These are phyloP conservation scores for Iphiclides podalirius DNA, from an alignment of 2,888 invertebrate species.

Conservation along the genomic window DNA sequence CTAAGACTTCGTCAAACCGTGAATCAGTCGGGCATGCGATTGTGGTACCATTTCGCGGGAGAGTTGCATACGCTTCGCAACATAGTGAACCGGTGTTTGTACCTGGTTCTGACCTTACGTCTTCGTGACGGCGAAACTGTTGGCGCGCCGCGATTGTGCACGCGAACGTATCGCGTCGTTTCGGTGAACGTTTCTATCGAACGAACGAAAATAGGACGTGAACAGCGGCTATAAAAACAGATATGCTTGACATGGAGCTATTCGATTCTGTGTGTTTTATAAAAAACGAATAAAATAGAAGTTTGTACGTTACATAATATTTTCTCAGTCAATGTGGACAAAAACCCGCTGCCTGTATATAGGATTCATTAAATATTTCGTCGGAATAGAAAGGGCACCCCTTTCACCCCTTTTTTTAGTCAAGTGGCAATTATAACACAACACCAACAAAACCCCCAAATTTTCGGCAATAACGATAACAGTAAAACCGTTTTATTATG, in stretches of 20 bases:
- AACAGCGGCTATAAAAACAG: conserved; percentile 27
- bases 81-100: conserved; percentile 51
- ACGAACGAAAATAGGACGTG: conserved; percentile 28
- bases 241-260: conserved; percentile 21
- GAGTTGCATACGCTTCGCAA: conserved; percentile 32
- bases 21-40: conserved; percentile 24
- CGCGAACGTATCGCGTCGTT: conserved; percentile 56
- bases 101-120: conserved; percentile 56
- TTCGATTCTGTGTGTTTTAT: conserved; percentile 42
- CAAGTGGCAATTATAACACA: conserved; percentile 52
- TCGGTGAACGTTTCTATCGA: conserved; percentile 53
- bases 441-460: conserved; percentile 46
- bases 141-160: conserved; percentile 46
- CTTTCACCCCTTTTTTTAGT: no score
- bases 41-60: no score
- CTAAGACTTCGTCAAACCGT: conserved; percentile 25
- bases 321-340: no score
- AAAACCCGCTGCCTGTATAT: no score
- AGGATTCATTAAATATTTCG: no score
- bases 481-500: conserved; percentile 36
- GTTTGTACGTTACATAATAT: no score
- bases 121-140: conserved; percentile 56
- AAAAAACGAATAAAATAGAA: no score
- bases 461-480: conserved; percentile 42
- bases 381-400: no score